Evolutionary conservation across 2,888 invertebrate genomes (phyloP), one percentile per base, ranked within the genome.

Genomic region (Mactromeris polynyma): DNA sequence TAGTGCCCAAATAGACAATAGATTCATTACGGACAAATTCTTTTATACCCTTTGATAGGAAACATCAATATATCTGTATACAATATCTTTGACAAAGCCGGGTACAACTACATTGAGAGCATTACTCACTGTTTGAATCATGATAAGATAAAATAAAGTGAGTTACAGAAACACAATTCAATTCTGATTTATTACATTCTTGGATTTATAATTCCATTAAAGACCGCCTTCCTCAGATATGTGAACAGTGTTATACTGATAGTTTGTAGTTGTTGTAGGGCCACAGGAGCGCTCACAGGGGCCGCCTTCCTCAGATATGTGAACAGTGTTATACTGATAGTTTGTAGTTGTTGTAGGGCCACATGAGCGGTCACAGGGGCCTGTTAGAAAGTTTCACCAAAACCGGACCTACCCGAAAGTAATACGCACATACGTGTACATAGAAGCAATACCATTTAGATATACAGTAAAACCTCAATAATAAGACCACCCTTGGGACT

Each of bases 141-240:
- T 36, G 73, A 73, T 73, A 73, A 73, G 36, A 73, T 26, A 26
- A 14, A 36, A 73, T 73, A 4, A 73, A 73, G 58, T 46, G 46
- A 64, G 58, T 64, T n/a, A 26, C 26, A 73, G 73, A 36, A 73
- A 33, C 73, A 73, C 26, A 26, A 33, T 36, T 36, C 36, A 73
- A 36, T 33, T 17, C 33, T 73, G 73, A 73, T 73, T 73, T 73
- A 73, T 73, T 19, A 73, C 33, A 33, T 73, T 73, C 73, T 33
- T 19, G 36, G 73, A 73, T 73, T 73, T 73, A 73, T 14, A 73
- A 73, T 73, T 73, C 73, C 73, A 73, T 73, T 73, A 73, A 33
- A 73, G 73, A 73, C 73, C 73, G 33, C 73, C 73, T 73, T 73
- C 36, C 33, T 73, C 1, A 73, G 73, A 73, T 33, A 36, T 33